Conservation (phyloP, 1,140 invertebrate species). For the Rhagoletis zephyria region DNA sequence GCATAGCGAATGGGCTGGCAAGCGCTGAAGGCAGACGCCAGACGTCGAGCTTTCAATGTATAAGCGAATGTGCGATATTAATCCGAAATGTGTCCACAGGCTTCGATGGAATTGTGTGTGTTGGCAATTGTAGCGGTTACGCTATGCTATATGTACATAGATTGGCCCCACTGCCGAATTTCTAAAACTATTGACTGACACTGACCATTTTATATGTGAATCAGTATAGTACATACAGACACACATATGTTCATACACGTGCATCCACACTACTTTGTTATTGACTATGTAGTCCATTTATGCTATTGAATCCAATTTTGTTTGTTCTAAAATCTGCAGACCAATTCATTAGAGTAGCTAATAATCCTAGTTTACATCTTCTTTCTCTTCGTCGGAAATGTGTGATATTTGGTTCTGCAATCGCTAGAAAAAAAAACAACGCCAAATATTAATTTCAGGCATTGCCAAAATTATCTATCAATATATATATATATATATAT, state of each 20-base stretch:
- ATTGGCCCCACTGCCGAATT: slow-evolving; percentile 1
- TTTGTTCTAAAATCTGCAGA: slow-evolving; percentile 49
- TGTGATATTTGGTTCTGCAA: neutral
- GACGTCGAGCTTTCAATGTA: neutral
- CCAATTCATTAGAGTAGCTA: slow-evolving; percentile 50
- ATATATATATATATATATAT: neutral
- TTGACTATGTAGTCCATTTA: slow-evolving; percentile 16
- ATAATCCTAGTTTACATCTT: slow-evolving; percentile 39
- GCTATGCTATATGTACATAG: neutral
- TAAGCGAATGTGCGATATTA: slow-evolving; percentile 38
- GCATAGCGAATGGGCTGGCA: neutral
- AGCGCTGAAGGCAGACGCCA: neutral
- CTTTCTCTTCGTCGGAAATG: neutral
- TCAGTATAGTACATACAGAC: neutral
- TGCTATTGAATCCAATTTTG: slow-evolving; percentile 43
- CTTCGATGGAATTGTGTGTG: slow-evolving; percentile 26
- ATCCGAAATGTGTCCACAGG: slow-evolving; percentile 43
- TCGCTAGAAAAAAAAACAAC: neutral
- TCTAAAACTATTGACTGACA: slow-evolving; percentile 49
- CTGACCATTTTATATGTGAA: slow-evolving; percentile 35
- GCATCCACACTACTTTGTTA: neutral
- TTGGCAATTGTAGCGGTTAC: slow-evolving; percentile 23
- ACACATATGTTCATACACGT: neutral
- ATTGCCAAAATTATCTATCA: slow-evolving; percentile 25
- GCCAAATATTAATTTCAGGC: slow-evolving; percentile 41